Percentiles rank a stretch among this genome's conserved stretches.
Evolutionary conservation across 2,888 invertebrate genomes (phyloP).

Genomic region (Pheosia tremula): DNA sequence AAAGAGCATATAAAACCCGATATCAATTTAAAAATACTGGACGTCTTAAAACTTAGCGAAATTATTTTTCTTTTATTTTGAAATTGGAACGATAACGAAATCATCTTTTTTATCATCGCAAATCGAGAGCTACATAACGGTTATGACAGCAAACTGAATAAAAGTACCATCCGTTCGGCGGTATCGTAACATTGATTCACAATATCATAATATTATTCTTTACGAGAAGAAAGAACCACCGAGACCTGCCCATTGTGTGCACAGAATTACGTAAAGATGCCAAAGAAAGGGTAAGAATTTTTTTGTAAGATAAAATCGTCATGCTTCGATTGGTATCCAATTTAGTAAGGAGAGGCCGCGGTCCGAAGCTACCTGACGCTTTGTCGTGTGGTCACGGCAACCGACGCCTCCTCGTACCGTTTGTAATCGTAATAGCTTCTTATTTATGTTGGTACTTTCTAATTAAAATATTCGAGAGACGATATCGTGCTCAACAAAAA

Average conservation of each 20-base stretch:
- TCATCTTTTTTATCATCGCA: constrained; percentile 30
- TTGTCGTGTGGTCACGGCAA: constrained; percentile 73
- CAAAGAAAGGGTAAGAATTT: constrained; percentile 66
- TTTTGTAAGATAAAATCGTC: constrained; percentile 71
- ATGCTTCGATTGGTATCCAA: constrained; percentile 76
- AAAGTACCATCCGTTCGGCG: constrained; percentile 25
- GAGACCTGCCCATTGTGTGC: constrained; percentile 61
- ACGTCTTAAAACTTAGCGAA: constrained; percentile 2
- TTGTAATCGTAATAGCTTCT: constrained; percentile 66
- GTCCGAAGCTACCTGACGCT: constrained; percentile 60
- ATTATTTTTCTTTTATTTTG: constrained; percentile 12
- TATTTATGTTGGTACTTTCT: constrained; percentile 69
- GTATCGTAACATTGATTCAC: constrained; percentile 40
- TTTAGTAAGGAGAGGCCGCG: constrained; percentile 68
- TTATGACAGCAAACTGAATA: constrained; percentile 25
- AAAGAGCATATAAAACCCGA: constrained; percentile 7
- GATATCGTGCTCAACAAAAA: constrained; percentile 55
- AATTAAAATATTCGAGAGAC: constrained; percentile 69
- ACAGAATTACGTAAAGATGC: constrained; percentile 67
- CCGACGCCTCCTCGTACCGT: constrained; percentile 44
- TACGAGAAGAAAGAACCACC: constrained; percentile 37
- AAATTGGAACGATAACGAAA: constrained; percentile 22
- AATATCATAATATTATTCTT: constrained; percentile 46
- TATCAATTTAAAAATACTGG: constrained; percentile 5
- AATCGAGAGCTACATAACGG: constrained; percentile 32